Evolutionary conservation across 2,113 vertebrate species (phyloP), one percentile per base, ranked within the genome.

Genomic region (Urocitellus parryii): DNA sequence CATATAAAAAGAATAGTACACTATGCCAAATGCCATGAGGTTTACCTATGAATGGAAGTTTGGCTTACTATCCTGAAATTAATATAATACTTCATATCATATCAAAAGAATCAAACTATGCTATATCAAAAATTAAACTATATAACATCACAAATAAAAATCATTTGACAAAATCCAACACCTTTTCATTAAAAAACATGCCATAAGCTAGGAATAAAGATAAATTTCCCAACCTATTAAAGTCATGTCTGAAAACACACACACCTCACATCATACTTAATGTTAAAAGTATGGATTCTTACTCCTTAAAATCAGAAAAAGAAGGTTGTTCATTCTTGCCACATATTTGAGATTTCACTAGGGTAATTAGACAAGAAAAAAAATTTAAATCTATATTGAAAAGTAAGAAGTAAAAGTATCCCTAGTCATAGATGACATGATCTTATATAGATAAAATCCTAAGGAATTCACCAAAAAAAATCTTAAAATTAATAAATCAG

Each of bases 21-120:
- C 48, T 32, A 72, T 1, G n/a, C 20, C 39, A 24, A 78, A 37
- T 48, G 34, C 53, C 93, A 74, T 65, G 42, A 42, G 17, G 5
- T 83, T 84, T 88, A 77, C 32, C 10, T 82, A 65, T 79, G 22
- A 88, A 95, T 68, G 53, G n/a, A 86, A 95, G 18, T 8, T 86
- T 72, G 39, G 14, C 81, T 88, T 94, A 65, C 39, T 67, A 79
- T 87, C 53, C 72, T 53, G 58, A 82, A 88, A 39, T 86, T 17
- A 74, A 65, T 84, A 70, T 88, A 88, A 94, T 70, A n/a, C 9
- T 56, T 56, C 53, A 56, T 53, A 53, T 53, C 53, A 53, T 53
- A 53, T 53, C 53, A 53, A 53, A 53, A 53, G 3, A 53, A 16
- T 53, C 53, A 53, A 53, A 61, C 17, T 3, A 76, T 76, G 61